These are phyloP conservation scores for Pharmacophagus antenor DNA, from an alignment of 2,888 invertebrate species.

Conservation along the genomic window DNA sequence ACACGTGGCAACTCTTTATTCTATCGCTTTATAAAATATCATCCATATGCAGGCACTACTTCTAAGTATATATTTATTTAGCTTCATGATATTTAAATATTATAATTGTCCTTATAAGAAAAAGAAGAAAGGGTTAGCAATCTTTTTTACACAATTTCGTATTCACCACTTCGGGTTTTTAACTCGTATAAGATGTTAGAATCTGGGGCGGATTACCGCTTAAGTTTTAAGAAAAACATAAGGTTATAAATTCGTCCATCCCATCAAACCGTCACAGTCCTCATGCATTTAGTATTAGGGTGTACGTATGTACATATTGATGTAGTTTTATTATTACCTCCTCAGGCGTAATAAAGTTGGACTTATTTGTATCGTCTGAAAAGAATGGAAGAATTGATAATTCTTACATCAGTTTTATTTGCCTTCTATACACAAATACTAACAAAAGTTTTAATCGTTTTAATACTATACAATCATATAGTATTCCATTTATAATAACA, in stretches of 20 bases:
- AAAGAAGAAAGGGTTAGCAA: neutral
- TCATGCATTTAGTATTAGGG: conserved; percentile 19
- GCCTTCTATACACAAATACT: too few relatives aligned
- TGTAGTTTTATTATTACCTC: conserved; percentile 17
- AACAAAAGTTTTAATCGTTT: too few relatives aligned
- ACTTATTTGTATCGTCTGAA: conserved; percentile 20
- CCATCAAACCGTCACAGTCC: conserved; percentile 6
- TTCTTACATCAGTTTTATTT: too few relatives aligned
- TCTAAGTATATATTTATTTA: too few relatives aligned
- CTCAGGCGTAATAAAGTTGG: neutral
- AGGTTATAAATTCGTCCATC: conserved; percentile 21
- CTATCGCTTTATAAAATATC: too few relatives aligned
- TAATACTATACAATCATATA: neutral
- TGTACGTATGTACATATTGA: conserved; percentile 15
- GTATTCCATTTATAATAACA: neutral
- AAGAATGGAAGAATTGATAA: too few relatives aligned
- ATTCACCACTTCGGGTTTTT: neutral
- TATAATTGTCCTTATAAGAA: neutral
- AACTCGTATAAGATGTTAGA: conserved; percentile 2
- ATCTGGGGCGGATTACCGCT: conserved; percentile 6
- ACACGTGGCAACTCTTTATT: too few relatives aligned
- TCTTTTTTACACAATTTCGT: neutral
- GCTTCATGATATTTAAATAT: too few relatives aligned
- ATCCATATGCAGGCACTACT: too few relatives aligned
- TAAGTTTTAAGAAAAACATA: conserved; percentile 15